Base-by-base conservation (phyloP, 2,888 invertebrate species). In the Clanis bilineata region DNA sequence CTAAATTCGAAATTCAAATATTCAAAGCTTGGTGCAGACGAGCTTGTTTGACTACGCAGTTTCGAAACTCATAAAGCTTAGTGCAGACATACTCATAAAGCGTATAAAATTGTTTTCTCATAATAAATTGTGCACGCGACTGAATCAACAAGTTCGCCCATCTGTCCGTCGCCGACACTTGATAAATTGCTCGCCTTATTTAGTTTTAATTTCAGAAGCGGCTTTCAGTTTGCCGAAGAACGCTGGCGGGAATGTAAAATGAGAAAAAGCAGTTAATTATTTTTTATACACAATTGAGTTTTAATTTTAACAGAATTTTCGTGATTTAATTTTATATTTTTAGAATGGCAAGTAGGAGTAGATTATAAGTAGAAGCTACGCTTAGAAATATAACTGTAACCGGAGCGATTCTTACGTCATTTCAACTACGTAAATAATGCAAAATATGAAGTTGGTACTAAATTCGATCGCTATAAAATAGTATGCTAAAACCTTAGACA, bases 81-180 rank as follows among this genome's bases (percentile, higher is more conserved):
- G 18, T 41, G 6, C 41, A 41, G 18, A 18, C 41, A 18, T 41
- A 41, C 18, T 41, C 39, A 15, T 39, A 41, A 41, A 10, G 38
- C 38, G 10, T 18, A 41, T 15, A 51, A 51, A 51, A 32, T 28
- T 28, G 18, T 51, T 51, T 28, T 51, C 44, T 23, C 51, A 32
- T 51, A 51, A 51, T 51, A 51, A 51, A 51, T 51, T 28, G 32
- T 51, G 32, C 51, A 51, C 51, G 32, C 18, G 32, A 51, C 51
- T 51, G 51, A 51, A 51, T 51, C 51, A 51, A 51, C 51, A 51
- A 51, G 51, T 51, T 51, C 51, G 32, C 51, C 51, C 32, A 51
- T 51, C 51, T 28, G 51, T 51, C 51, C 32, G 51, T 28, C 32
- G 32, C 51, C 32, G 51, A 51, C 51, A 51, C 32, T 51, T 51